Conservation (phyloP, 2,113 vertebrate genomes). For the Microcebus griseorufus region DNA sequence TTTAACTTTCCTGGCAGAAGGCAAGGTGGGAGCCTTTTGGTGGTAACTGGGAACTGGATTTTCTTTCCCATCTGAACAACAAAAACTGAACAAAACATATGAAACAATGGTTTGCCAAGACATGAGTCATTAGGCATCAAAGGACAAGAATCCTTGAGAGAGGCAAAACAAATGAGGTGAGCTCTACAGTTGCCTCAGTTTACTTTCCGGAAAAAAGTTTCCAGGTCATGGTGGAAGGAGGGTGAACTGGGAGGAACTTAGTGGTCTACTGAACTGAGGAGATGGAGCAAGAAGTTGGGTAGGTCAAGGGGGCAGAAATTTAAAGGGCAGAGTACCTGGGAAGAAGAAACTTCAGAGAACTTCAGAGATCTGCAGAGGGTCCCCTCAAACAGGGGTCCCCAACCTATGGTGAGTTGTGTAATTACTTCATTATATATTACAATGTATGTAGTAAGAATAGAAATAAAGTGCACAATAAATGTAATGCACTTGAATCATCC, state of each 20-base stretch:
- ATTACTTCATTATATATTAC: too few species aligned
- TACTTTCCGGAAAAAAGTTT: not conserved
- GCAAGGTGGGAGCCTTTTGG: not conserved
- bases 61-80: not conserved
- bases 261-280: not conserved
- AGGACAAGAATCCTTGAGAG: not conserved
- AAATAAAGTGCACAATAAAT: too few species aligned
- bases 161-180: not conserved
- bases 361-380: not conserved
- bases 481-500: too few species aligned
- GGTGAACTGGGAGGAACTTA: rapidly evolving
- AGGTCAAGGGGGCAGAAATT: not conserved
- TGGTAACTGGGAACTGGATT: not conserved
- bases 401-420: too few species aligned
- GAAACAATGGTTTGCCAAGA: not conserved
- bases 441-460: too few species aligned
- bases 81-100: not conserved
- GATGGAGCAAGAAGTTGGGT: not conserved
- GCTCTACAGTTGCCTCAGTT: rapidly evolving
- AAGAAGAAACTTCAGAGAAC: not conserved
- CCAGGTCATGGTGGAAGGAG: not conserved
- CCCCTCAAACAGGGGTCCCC: not conserved
- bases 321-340: not conserved
- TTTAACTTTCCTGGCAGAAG: not conserved
- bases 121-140: not conserved